These are phyloP conservation scores for Drosophila watanabei DNA, from an alignment of 1,140 invertebrate genomes.

Conservation along the genomic window DNA sequence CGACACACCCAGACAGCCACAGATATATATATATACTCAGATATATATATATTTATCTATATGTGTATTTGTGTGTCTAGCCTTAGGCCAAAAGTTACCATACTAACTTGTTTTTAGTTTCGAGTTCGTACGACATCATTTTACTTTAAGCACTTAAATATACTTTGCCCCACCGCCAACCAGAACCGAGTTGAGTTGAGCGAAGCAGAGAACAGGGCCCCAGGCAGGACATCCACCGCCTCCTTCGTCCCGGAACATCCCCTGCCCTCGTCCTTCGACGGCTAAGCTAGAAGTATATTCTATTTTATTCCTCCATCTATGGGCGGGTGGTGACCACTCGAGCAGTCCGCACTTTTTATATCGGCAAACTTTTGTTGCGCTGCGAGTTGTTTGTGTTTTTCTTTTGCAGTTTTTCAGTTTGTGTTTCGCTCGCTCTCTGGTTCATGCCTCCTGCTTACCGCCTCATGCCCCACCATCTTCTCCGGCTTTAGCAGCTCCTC, in stretches of 20 bases:
- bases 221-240: conserved; percentile 27
- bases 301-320: conserved; percentile 71
- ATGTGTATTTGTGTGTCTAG: conserved; percentile 46
- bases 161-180: conserved; percentile 76
- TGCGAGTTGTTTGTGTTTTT: conserved; percentile 83
- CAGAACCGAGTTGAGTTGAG: conserved; percentile 33
- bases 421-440: conserved; percentile 53
- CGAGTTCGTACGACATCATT: conserved; percentile 85
- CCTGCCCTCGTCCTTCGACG: conserved; percentile 31
- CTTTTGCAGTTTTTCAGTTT: conserved; percentile 82
- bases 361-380: conserved; percentile 81
- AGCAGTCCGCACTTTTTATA: conserved; percentile 81
- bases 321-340: conserved; percentile 65
- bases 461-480: neutral
- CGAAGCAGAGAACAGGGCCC: conserved; percentile 33
- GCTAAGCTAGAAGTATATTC: conserved; percentile 70
- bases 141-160: conserved; percentile 85
- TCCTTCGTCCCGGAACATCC: neutral
- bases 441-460: neutral
- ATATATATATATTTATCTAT: conserved; percentile 15
- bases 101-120: conserved; percentile 85
- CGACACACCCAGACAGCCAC: conserved; percentile 41
- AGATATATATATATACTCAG: conserved; percentile 7
- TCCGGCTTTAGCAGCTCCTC: conserved; percentile 2
- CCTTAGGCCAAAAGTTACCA: conserved; percentile 84